Conservation (phyloP, 2,113 vertebrate species). For the Bufo gargarizans region DNA sequence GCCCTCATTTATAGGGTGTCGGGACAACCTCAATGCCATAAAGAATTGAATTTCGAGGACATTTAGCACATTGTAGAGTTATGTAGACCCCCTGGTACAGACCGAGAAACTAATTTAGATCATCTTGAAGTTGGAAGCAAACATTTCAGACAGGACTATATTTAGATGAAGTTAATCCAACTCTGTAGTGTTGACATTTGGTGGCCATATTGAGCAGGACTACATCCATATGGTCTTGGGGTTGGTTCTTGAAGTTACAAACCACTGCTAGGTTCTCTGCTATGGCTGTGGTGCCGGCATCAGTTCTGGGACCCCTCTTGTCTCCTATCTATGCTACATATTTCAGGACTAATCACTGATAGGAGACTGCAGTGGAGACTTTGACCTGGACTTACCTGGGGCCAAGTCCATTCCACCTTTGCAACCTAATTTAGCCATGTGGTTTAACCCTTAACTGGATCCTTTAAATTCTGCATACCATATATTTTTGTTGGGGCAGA, state of each 20-base stretch:
- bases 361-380: background rate
- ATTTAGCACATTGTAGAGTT: background rate
- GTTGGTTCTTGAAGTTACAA: background rate
- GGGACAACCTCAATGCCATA: background rate
- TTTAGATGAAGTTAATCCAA: background rate
- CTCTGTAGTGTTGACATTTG: background rate
- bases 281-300: background rate
- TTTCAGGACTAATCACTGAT: background rate
- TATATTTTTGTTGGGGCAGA: background rate
- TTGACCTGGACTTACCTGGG: background rate
- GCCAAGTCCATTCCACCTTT: background rate
- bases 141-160: background rate
- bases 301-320: no score
- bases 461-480: background rate
- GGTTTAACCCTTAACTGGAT: background rate
- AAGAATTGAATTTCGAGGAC: background rate
- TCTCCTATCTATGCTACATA: background rate
- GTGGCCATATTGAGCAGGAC: background rate
- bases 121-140: background rate
- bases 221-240: background rate
- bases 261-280: background rate
- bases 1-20: slow-evolving; percentile 28
- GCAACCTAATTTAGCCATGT: background rate
- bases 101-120: background rate
- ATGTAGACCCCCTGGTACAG: slow-evolving; percentile 8